Evolutionary conservation across 2,888 invertebrate species (phyloP).

Genomic region (Neocrepidodera transversa): DNA sequence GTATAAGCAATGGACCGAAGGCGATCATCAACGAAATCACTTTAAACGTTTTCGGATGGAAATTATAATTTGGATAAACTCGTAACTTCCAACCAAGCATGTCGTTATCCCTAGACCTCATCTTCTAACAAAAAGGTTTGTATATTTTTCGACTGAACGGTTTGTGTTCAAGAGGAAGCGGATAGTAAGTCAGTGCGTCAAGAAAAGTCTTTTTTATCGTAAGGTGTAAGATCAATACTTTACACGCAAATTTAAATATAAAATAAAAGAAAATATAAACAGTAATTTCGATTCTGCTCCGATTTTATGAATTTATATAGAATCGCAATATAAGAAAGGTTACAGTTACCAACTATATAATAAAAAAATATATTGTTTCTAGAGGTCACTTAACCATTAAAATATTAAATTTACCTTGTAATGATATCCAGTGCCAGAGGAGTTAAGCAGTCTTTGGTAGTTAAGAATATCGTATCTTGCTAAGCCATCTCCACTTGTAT

Average conservation of each 20-base stretch:
- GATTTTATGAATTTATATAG: no score
- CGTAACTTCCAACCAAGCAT: conserved; percentile 12
- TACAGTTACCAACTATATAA: no score
- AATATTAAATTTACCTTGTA: no score
- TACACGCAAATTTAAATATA: no score
- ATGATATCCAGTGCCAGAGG: conserved; percentile 59
- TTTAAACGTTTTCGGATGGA: conserved; percentile 13
- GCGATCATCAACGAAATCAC: conserved; percentile 18
- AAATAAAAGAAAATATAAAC: no score
- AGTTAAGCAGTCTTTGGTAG: conserved; percentile 65
- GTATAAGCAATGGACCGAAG: conserved; percentile 1
- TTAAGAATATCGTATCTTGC: conserved; percentile 78
- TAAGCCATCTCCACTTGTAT: conserved; percentile 75
- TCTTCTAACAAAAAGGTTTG: conserved; percentile 12
- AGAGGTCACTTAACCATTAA: no score
- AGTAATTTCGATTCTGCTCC: no score
- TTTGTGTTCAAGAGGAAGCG: not conserved
- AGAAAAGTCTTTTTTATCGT: no score
- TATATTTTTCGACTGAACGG: conserved; percentile 14
- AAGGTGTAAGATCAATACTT: no score
- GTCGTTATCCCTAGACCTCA: conserved; percentile 4
- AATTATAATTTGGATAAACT: conserved; percentile 13
- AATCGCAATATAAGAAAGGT: no score
- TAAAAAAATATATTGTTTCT: no score
- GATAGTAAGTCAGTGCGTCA: not conserved